These are phyloP conservation scores for Corydoras sp. DNA, from an alignment of 2,113 vertebrate species.

Conservation along the genomic window DNA sequence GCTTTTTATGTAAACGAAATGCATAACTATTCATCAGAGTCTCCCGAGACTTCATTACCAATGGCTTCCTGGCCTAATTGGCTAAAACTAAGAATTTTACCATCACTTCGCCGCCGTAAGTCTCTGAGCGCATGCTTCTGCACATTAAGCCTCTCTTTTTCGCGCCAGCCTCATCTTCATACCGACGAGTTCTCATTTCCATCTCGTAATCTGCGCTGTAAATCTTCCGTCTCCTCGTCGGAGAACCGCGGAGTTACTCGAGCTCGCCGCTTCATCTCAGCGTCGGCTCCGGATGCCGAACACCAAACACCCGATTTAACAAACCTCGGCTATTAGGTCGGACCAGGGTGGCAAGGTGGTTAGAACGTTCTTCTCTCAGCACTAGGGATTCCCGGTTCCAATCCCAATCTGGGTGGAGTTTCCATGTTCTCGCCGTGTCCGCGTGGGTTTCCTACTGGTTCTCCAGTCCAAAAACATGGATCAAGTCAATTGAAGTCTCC, in stretches of 20 bases:
- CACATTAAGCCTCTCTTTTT: conserved; percentile 6
- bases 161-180: background rate
- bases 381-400: too few relatives aligned
- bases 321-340: conserved; percentile 65
- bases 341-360: conserved; percentile 41
- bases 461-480: too few relatives aligned
- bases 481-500: too few relatives aligned
- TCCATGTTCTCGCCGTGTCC: too few relatives aligned
- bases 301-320: conserved; percentile 63
- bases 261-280: conserved; percentile 59
- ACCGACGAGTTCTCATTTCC: conserved; percentile 20
- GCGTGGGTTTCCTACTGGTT: too few relatives aligned
- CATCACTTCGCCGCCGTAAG: conserved; percentile 53
- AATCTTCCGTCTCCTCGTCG: conserved; percentile 43
- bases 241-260: conserved; percentile 50
- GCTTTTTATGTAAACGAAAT: conserved; percentile 70
- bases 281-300: conserved; percentile 71
- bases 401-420: too few relatives aligned
- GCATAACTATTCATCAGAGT: conserved; percentile 68
- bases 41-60: conserved; percentile 73
- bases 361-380: too few relatives aligned
- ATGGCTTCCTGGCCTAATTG: conserved; percentile 72
- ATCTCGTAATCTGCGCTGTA: conserved; percentile 24
- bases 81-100: conserved; percentile 71
- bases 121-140: conserved; percentile 23